A percentile compares a stretch with the other conserved stretches of the same genome.
Conservation (phyloP, 2,113 vertebrate species). For the Crypturellus undulatus region DNA sequence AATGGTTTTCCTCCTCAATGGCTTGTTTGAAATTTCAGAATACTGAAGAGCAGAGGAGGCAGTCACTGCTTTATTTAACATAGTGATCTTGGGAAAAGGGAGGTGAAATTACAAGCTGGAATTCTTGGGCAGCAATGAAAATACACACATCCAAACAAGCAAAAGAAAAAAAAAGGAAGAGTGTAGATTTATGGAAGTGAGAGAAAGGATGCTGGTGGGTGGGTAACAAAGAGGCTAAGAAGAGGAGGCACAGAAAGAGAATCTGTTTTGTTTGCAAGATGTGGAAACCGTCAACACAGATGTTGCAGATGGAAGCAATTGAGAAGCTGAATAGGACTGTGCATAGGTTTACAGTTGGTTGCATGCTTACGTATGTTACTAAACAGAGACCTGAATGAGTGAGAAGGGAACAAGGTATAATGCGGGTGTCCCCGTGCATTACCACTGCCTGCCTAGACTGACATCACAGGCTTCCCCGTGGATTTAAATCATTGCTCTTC, state of each 20-base stretch:
- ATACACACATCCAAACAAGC: neutral
- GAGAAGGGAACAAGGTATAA: constrained; percentile 33
- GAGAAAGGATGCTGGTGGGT: neutral
- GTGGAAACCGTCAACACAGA: constrained; percentile 61
- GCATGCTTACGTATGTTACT: constrained; percentile 12
- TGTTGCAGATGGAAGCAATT: constrained; percentile 41
- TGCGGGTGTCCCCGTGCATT: neutral
- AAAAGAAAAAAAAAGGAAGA: neutral
- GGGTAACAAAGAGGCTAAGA: constrained; percentile 17
- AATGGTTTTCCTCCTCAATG: constrained; percentile 26
- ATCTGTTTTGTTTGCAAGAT: constrained; percentile 61
- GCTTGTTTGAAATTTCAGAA: constrained; percentile 34
- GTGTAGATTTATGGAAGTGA: neutral
- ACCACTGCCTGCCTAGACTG: constrained; percentile 31
- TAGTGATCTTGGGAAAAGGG: neutral
- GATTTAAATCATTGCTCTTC: constrained; percentile 22
- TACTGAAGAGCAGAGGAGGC: neutral
- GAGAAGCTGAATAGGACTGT: constrained; percentile 28
- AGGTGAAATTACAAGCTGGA: constrained; percentile 43
- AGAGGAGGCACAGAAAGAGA: constrained; percentile 27
- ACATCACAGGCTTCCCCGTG: constrained; percentile 49
- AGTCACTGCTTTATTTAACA: constrained; percentile 30
- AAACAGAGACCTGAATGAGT: constrained; percentile 34
- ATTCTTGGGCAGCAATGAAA: neutral
- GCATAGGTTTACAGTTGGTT: constrained; percentile 38